phyloP scores from a whole-genome alignment of 2,888 invertebrate genomes.

The Gastracanthus pulcherrimus region DNA sequence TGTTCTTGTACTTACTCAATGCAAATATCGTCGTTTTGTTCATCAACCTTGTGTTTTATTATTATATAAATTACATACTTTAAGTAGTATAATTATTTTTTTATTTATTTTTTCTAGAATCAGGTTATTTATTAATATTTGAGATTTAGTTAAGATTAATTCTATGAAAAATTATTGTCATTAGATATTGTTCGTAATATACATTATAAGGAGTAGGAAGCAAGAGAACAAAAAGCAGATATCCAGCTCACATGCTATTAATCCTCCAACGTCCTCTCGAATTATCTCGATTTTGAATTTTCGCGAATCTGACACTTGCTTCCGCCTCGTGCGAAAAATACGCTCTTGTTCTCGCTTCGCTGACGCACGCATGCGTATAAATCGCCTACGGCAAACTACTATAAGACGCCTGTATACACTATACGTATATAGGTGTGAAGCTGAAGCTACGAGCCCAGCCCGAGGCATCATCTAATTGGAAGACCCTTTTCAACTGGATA shows the following conservation, averaged over 20 bases:
- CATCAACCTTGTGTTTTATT: not conserved
- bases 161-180: too few relatives aligned
- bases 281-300: not conserved
- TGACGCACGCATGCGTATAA: not conserved
- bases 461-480: not conserved
- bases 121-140: not conserved
- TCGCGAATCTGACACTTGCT: not conserved
- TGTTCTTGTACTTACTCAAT: not conserved
- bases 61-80: not conserved
- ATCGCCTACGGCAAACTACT: not conserved
- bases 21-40: not conserved
- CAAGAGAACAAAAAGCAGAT: not conserved
- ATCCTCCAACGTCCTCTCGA: not conserved
- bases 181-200: not conserved
- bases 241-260: not conserved
- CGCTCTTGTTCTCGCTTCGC: too few relatives aligned
- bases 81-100: not conserved
- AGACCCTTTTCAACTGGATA: not conserved
- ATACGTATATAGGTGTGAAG: not conserved
- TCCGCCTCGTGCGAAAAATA: not conserved
- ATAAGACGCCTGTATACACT: not conserved
- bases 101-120: not conserved
- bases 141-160: too few relatives aligned
- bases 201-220: not conserved
- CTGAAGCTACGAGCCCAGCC: not conserved